phyloP scores from a whole-genome alignment of 2,888 invertebrate genomes.

The Dryadula phaetusa region DNA sequence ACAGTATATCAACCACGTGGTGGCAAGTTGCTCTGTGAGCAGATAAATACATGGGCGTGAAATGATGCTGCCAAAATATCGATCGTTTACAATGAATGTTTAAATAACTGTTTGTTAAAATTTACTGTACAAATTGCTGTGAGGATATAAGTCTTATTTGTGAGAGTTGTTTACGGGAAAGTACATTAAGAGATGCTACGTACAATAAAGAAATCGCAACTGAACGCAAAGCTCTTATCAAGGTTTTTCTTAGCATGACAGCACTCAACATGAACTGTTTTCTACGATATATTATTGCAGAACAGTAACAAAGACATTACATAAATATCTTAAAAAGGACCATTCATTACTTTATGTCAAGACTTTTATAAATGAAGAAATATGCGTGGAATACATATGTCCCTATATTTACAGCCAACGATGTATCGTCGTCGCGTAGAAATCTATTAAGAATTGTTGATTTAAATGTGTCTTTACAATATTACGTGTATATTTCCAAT shows the following conservation, averaged over 20 bases:
- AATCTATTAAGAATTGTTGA: slow-evolving; percentile 2
- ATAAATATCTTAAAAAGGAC: slow-evolving; percentile 14
- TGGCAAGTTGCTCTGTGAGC: slow-evolving; percentile 2
- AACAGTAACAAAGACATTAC: neutral
- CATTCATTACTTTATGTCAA: neutral
- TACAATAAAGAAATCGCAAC: neutral
- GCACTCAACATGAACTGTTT: neutral
- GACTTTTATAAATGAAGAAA: slow-evolving; percentile 40
- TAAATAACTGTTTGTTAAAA: neutral
- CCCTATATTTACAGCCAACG: slow-evolving; percentile 2
- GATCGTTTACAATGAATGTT: slow-evolving; percentile 31
- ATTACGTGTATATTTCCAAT: slow-evolving; percentile 55
- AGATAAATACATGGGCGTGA: slow-evolving; percentile 41
- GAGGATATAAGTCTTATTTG: neutral
- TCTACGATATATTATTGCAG: neutral
- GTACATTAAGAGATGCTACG: neutral
- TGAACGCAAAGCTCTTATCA: slow-evolving; percentile 1
- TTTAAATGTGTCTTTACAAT: slow-evolving; percentile 41
- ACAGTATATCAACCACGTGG: slow-evolving; percentile 19
- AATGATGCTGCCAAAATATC: slow-evolving; percentile 42
- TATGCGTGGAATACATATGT: slow-evolving; percentile 1
- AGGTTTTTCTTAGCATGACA: neutral
- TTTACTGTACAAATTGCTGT: slow-evolving; percentile 6
- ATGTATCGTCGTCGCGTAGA: slow-evolving; percentile 4
- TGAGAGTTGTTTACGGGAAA: neutral